Conservation (phyloP, 1,140 invertebrate genomes). For the Ganaspis sp. region DNA sequence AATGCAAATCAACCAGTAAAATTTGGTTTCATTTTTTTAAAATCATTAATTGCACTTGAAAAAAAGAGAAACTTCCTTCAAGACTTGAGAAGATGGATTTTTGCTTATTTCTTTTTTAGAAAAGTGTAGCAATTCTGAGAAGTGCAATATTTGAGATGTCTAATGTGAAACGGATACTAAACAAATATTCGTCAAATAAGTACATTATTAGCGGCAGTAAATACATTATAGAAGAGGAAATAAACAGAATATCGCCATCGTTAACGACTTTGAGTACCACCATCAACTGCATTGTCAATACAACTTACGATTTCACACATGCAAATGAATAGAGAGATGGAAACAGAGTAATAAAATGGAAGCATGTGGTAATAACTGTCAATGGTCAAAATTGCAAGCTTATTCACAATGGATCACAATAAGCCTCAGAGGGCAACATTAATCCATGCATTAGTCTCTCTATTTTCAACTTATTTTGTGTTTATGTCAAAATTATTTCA, state of each 20-base stretch:
- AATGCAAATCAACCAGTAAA: neutral
- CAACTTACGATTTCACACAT: constrained; percentile 16
- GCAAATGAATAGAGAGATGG: neutral
- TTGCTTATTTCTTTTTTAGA: neutral
- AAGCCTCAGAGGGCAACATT: neutral
- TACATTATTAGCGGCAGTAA: neutral
- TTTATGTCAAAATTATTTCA: too few relatives aligned
- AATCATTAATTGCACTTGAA: too few relatives aligned
- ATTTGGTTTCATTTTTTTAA: neutral
- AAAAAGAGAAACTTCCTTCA: too few relatives aligned
- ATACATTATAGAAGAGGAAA: constrained; percentile 20
- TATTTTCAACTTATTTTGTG: neutral
- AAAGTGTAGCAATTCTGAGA: neutral
- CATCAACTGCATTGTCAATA: constrained; percentile 9
- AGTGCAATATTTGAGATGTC: neutral
- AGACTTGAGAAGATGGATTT: too few relatives aligned
- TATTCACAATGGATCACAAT: neutral
- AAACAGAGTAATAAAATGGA: neutral
- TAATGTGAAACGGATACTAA: neutral
- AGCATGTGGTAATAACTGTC: neutral
- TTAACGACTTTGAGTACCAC: constrained; percentile 12
- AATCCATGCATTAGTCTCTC: neutral
- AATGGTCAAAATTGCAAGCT: constrained; percentile 5
- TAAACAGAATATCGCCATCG: constrained; percentile 8
- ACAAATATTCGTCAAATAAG: neutral